Evolutionary conservation across 2,888 invertebrate genomes (phyloP), one percentile per base, ranked within the genome.

Genomic region (Erannis defoliaria): DNA sequence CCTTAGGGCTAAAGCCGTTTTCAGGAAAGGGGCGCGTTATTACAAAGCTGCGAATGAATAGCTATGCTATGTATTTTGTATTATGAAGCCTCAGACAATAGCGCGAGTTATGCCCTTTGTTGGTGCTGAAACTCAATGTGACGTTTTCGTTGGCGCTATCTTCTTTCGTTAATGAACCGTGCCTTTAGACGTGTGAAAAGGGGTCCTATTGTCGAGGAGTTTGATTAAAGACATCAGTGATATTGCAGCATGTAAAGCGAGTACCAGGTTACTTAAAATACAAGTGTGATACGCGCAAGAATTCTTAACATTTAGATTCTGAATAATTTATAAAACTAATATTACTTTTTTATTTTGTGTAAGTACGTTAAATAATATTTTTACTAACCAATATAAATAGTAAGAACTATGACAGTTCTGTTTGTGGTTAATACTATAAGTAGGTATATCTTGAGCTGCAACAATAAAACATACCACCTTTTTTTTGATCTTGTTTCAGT

Each of bases 1-100:
- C 80, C 75, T 78, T 73, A 76, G 81, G 86, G 88, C 88, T 80
- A 78, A 81, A 85, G 81, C 81, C 76, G 82, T 85, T 88, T 89
- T 88, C 84, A 84, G 84, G 85, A 86, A 86, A 74, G 75, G 89
- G 89, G 88, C 84, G 85, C 83, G 83, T 83, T 86, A 65, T 71
- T 78, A 88, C 85, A 88, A 88, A 85, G 86, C 88, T 84, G 77
- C 68, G 80, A 88, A 86, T 88, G 82, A 86, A 88, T 85, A 84
- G 81, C 78, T 82, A 83, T 80, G 81, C 84, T 67, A 67, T 67
- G 64, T 70, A 85, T 89, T 89, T 87, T 82, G 82, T 82, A 85
- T 89, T 86, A 86, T 84, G 81, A 80, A 82, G 67, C 75, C 74
- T 66, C 60, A 81, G 78, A 88, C 88, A 88, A 89, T 84, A 75